Evolutionary conservation across 2,888 invertebrate species (phyloP).

Genomic region (Ferrisia virgata): DNA sequence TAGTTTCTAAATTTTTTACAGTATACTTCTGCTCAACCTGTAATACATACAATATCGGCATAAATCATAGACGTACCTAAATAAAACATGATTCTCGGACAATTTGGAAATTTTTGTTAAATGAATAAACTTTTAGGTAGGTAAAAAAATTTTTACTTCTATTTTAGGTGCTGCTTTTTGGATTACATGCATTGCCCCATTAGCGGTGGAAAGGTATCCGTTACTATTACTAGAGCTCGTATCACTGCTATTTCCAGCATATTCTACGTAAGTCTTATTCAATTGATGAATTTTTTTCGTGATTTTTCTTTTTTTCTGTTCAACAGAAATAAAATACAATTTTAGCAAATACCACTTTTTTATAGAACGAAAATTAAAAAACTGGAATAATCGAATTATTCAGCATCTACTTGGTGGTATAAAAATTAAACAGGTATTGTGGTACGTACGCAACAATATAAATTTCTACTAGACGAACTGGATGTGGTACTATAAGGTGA

Average conservation of each 20-base stretch:
- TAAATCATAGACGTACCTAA: too few relatives aligned
- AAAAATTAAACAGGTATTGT: not conserved
- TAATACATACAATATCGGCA: too few relatives aligned
- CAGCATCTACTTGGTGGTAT: too few relatives aligned
- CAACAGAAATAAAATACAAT: not conserved
- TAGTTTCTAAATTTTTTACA: constrained; percentile 58
- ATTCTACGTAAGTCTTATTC: not conserved
- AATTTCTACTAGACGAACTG: not conserved
- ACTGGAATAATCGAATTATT: too few relatives aligned
- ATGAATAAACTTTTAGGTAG: not conserved
- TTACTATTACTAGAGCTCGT: constrained; percentile 26
- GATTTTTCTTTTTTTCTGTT: constrained; percentile 16
- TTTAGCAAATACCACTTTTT: too few relatives aligned
- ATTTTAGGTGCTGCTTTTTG: not conserved
- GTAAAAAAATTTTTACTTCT: not conserved
- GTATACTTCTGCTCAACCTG: constrained; percentile 51
- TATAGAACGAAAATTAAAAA: too few relatives aligned
- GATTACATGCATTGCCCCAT: not conserved
- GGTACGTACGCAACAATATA: not conserved
- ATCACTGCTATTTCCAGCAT: constrained; percentile 1
- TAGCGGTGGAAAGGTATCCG: not conserved
- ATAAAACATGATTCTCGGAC: too few relatives aligned
- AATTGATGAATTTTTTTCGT: not conserved
- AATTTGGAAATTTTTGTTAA: not conserved
- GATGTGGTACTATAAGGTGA: not conserved